Percentiles rank a stretch among this genome's conserved stretches.
These are phyloP conservation scores for Romanogobio albipinnatus DNA, from an alignment of 2,113 vertebrate genomes.

Conservation along the genomic window DNA sequence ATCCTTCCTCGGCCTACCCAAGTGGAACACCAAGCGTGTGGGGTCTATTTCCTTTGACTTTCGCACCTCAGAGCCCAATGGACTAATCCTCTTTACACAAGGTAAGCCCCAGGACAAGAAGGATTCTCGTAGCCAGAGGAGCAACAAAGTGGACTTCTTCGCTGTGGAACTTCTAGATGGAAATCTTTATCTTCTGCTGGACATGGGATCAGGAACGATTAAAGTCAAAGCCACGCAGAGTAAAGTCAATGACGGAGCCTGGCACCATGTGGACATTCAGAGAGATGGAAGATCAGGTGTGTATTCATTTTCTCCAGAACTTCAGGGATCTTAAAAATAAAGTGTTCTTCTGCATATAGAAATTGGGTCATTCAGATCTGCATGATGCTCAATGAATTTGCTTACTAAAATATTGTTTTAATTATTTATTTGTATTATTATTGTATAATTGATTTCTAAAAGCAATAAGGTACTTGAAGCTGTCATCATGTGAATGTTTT, in stretches of 20 bases:
- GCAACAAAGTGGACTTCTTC: slow-evolving; percentile 97
- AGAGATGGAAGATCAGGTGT: slow-evolving; percentile 95
- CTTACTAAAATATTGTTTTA: background rate
- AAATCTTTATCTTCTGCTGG: slow-evolving; percentile 90
- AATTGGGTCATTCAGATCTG: background rate
- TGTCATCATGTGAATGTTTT: too few species aligned
- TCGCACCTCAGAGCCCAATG: slow-evolving; percentile 93
- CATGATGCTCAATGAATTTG: background rate
- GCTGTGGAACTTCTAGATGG: slow-evolving; percentile 95
- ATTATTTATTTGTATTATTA: background rate
- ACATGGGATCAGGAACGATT: slow-evolving; percentile 97
- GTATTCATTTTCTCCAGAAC: slow-evolving; percentile 16
- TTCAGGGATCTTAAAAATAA: background rate
- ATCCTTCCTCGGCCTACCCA: slow-evolving; percentile 91
- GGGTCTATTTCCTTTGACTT: slow-evolving; percentile 98
- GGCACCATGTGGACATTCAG: slow-evolving; percentile 98
- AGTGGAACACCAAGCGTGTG: slow-evolving; percentile 98
- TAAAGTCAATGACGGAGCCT: slow-evolving; percentile 94
- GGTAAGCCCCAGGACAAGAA: slow-evolving; percentile 91
- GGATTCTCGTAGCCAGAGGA: slow-evolving; percentile 88
- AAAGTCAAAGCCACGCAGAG: slow-evolving; percentile 96
- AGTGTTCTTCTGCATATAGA: too few species aligned
- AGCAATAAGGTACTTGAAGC: too few species aligned
- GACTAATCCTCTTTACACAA: slow-evolving; percentile 95
- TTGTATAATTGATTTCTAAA: background rate